Conservation (phyloP, 2,797 vertebrate genomes). For the Enteromius afrohamiltoni region DNA sequence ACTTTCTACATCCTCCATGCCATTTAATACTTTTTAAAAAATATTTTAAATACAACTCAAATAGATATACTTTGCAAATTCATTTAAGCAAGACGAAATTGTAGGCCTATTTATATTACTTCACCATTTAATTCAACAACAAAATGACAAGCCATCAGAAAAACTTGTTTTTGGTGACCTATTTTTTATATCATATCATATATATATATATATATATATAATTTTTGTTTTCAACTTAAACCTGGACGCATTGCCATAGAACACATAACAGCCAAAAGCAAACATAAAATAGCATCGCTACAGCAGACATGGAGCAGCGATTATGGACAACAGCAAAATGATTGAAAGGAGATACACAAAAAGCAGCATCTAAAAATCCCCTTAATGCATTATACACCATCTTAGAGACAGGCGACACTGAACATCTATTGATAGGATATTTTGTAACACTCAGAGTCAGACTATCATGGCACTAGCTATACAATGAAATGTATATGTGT, state of each 20-base stretch:
- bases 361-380: not conserved
- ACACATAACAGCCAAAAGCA: conserved; percentile 57
- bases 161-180: not conserved
- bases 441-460: not conserved
- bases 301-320: conserved; percentile 45
- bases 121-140: conserved; percentile 2
- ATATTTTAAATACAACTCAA: not conserved
- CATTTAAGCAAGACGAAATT: not conserved
- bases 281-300: conserved; percentile 41
- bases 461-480: not conserved
- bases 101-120: not conserved
- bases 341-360: conserved; percentile 48
- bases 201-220: too few species aligned
- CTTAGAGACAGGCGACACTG: not conserved
- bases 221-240: not conserved
- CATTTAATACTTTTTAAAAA: not conserved
- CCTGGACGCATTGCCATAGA: conserved; percentile 48
- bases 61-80: not conserved
- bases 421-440: not conserved
- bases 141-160: not conserved
- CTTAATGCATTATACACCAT: not conserved
- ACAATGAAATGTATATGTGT: not conserved
- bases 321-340: conserved; percentile 45
- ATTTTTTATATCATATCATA: not conserved
- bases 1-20: not conserved